Base-by-base conservation (phyloP, 2,888 invertebrate species). In the Cerceris rybyensis region DNA sequence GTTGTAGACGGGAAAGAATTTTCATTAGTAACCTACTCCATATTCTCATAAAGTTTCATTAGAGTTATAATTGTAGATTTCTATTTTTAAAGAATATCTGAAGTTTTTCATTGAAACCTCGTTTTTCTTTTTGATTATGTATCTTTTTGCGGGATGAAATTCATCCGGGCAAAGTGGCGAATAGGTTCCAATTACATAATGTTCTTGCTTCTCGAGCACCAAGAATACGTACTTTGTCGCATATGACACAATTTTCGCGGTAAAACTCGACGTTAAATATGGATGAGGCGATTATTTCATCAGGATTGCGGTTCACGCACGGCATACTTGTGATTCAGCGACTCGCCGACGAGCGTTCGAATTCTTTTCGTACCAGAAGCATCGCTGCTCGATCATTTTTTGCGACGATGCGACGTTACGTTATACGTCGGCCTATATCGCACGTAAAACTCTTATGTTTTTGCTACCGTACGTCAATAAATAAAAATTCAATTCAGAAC, bases 271-370 rank as follows among this genome's bases (percentile, higher is more conserved):
- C 76, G 28, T 75, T 85, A 75, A 79, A 83, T 84, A 86, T 86
- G 75, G 72, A 86, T 76, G 85, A 81, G 74, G 57, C 79, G 61
- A 81, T 83, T 78, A 76, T 83, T 86, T 86, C 85, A 86, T 86
- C 83, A 72, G 39, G 85, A 78, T 84, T 86, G 85, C 85, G 81
- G 75, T 86, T 81, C 86, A 86, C 81, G 86, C 80, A 70, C 78
- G 86, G 72, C 85, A 86, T 73, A 86, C 85, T 86, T 86, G 79
- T 81, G 84, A 86, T 74, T 86, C 86, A 83, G 64, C 74, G 43
- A 57, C 58, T 57, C 46, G 67, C 46, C 58, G 73, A 55, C 50
- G 46, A 59, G 49, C 66, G 83, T 84, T 82, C 80, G 83, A 82
- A 84, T 84, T 82, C 83, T 77, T 80, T 80, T 66, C 72, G 67